Evolutionary conservation across 2,113 vertebrate species (phyloP).

Genomic region (Nansenia antarctica): DNA sequence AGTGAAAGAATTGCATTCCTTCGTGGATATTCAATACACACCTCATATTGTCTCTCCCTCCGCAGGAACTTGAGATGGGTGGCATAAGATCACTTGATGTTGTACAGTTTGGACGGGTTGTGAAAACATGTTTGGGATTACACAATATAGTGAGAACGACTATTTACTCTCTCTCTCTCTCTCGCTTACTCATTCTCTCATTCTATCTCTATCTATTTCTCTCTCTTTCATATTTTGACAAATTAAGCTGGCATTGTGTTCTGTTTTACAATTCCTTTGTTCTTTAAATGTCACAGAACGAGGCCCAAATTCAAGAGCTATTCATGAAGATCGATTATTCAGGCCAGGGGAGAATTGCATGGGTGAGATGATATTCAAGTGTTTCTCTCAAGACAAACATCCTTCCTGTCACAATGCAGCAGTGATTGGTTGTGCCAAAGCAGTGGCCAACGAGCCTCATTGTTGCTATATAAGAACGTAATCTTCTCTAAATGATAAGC

Average conservation of each 20-base stretch:
- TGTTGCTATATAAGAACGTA: too few relatives aligned
- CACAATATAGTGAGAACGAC: slow-evolving; percentile 57
- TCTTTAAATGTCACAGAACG: slow-evolving; percentile 69
- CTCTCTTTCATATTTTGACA: not conserved
- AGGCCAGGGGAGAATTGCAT: slow-evolving; percentile 72
- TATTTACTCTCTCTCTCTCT: not conserved
- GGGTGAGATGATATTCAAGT: slow-evolving; percentile 59
- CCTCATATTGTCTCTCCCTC: slow-evolving; percentile 5
- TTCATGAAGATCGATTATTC: slow-evolving; percentile 80
- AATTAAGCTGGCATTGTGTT: not conserved
- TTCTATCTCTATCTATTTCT: not conserved
- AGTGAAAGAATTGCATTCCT: too few relatives aligned
- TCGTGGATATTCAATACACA: too few relatives aligned
- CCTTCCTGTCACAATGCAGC: slow-evolving; percentile 16
- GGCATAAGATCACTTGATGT: slow-evolving; percentile 59
- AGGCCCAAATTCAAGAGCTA: slow-evolving; percentile 71
- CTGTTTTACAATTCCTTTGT: slow-evolving; percentile 23
- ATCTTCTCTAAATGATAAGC: not conserved
- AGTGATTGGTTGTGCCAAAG: not conserved
- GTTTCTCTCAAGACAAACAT: slow-evolving; percentile 25
- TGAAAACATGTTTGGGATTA: slow-evolving; percentile 71
- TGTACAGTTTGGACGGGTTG: slow-evolving; percentile 65
- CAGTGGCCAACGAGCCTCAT: too few relatives aligned
- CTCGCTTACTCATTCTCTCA: not conserved
- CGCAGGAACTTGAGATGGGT: slow-evolving; percentile 66